These are phyloP conservation scores for Struthidea cinerea DNA, from an alignment of 2,113 vertebrate genomes.

Conservation along the genomic window DNA sequence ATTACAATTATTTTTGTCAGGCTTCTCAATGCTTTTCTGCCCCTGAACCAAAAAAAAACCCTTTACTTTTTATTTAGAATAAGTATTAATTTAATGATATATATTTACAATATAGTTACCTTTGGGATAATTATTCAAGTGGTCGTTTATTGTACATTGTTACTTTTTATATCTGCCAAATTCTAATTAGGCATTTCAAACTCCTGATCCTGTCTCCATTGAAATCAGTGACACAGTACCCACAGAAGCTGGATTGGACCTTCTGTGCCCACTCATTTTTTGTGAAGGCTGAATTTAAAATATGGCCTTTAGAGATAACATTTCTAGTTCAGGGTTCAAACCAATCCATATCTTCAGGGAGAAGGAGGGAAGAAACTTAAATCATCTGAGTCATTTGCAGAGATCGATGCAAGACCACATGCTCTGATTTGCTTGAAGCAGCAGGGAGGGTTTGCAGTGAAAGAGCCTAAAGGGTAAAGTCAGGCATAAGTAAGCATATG, in stretches of 20 bases:
- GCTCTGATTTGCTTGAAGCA: not conserved
- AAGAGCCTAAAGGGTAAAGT: not conserved
- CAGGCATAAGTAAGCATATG: not conserved
- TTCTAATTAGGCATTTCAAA: not conserved
- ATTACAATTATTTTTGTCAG: not conserved
- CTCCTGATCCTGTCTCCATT: not conserved
- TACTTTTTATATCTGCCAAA: not conserved
- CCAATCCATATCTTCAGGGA: not conserved
- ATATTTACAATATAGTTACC: not conserved
- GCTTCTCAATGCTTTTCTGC: not conserved
- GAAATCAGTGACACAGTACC: not conserved
- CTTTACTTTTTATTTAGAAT: not conserved
- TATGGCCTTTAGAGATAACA: not conserved
- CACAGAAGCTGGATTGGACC: not conserved
- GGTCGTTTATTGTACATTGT: not conserved
- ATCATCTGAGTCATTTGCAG: not conserved
- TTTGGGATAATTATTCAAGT: not conserved
- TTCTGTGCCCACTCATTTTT: not conserved
- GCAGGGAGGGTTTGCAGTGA: not conserved
- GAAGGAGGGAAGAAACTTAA: not conserved
- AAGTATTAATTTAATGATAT: not conserved
- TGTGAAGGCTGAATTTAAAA: not conserved
- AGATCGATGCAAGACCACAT: not conserved
- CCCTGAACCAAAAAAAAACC: rapidly evolving
- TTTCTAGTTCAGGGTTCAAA: not conserved